Base-by-base conservation (phyloP, 2,797 vertebrate genomes). In the Sardinella longiceps region DNA sequence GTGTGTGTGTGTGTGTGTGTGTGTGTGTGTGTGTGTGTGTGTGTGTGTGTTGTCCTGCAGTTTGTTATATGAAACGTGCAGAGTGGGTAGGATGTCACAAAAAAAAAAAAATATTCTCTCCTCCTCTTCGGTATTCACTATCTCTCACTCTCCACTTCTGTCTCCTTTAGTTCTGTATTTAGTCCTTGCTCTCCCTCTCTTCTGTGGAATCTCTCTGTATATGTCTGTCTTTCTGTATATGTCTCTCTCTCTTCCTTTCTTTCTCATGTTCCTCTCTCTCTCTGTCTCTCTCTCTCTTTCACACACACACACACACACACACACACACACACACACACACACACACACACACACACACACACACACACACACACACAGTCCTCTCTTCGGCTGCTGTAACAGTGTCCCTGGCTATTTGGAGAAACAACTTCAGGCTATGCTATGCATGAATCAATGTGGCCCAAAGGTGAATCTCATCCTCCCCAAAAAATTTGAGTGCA, bases 51-150 rank as follows among this genome's bases (percentile, higher is more conserved):
- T 86, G 87, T 90, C 82, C 60, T 90, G 85, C 88, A 85, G 87
- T 86, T 88, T 88, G 86, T 89, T 80, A 87, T 90, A 90, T 87
- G 87, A 89, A 89, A 90, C 82, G 86, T 84, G 80, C 83, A 86
- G 83, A 86, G 85, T 87, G 87, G 87, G 86, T 86, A 33, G 25
- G 60, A 88, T 89, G 86, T 87, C 88, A 88, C 85, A 82, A 83
- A 89, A 81, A 87, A 89, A 81, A 87, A 87, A 81, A 9, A 9
- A 3, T 84, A 83, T 37, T 70, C 58, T 33, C 30, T 37, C 63
- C 5, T 14, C 30, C 63, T 37, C 28, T 70, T 14, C 14, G 14
- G 28, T 7, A 28, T 25, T 7, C 56, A 25, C 56, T 23, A 20
- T 23, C 60, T 23, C 53, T 23, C 20, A 58, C 9, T 23, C 0